These are phyloP conservation scores for Neocrepidodera transversa DNA, from an alignment of 2,888 invertebrate species.

Conservation along the genomic window DNA sequence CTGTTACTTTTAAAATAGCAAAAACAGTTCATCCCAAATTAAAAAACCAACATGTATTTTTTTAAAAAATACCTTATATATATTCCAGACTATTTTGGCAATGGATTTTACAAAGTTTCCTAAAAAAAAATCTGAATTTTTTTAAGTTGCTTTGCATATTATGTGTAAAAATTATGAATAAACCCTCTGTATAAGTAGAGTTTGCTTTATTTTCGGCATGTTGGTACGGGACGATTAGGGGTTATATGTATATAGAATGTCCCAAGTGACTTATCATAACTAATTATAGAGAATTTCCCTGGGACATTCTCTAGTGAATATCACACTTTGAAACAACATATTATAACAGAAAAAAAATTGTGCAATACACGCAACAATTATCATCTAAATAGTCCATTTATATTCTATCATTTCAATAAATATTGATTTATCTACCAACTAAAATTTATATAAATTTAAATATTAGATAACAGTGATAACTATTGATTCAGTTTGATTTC, in stretches of 20 bases:
- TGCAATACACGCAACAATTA: constrained; percentile 58
- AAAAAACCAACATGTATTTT: constrained; percentile 20
- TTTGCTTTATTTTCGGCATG: constrained; percentile 24
- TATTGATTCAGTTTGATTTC: constrained; percentile 59
- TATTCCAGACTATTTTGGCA: constrained; percentile 22
- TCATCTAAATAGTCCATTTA: constrained; percentile 49
- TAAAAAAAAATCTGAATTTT: background rate
- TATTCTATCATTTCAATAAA: constrained; percentile 51
- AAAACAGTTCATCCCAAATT: constrained; percentile 12
- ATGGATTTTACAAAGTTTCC: background rate
- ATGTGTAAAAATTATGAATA: constrained; percentile 3
- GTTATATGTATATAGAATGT: background rate
- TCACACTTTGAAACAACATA: constrained; percentile 41
- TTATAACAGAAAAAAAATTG: constrained; percentile 47
- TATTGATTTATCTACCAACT: constrained; percentile 54
- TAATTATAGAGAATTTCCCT: background rate
- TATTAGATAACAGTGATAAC: constrained; percentile 61
- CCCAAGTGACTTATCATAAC: background rate
- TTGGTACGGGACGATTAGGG: constrained; percentile 27
- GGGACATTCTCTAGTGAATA: constrained; percentile 38
- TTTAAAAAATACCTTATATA: constrained; percentile 7
- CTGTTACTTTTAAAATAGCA: too few relatives aligned
- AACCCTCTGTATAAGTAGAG: constrained; percentile 30
- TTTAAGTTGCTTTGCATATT: too few relatives aligned
- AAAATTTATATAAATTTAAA: constrained; percentile 54